Percentiles rank a stretch among this genome's conserved stretches.
Evolutionary conservation across 2,797 vertebrate species (phyloP).

Genomic region (Pteropus rufus): DNA sequence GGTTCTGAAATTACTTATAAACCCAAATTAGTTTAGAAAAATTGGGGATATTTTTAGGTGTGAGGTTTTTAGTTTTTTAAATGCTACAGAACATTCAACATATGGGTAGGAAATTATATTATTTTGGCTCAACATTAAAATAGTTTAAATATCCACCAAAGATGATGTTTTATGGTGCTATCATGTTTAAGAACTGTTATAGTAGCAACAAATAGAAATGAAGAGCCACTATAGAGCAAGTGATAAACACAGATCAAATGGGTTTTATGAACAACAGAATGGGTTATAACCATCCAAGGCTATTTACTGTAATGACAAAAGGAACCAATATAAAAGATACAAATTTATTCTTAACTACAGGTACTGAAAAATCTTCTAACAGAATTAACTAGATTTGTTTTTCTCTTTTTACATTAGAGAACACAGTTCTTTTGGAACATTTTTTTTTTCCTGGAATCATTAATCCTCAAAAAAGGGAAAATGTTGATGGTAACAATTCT

Average conservation of each 20-base stretch:
- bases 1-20: neutral
- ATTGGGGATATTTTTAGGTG: neutral
- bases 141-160: neutral
- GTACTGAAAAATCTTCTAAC: slow-evolving; percentile 19
- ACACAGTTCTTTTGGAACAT: neutral
- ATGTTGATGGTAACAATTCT: neutral
- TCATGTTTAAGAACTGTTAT: neutral
- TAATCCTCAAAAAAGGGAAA: neutral
- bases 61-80: neutral
- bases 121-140: slow-evolving; percentile 40
- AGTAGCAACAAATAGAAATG: slow-evolving; percentile 21
- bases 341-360: slow-evolving; percentile 38
- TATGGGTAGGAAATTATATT: neutral
- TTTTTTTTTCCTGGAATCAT: neutral
- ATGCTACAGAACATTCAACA: neutral
- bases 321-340: slow-evolving; percentile 14
- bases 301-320: slow-evolving; percentile 46
- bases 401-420: neutral
- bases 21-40: neutral
- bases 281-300: neutral
- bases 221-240: neutral
- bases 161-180: neutral
- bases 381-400: neutral
- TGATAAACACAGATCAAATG: slow-evolving; percentile 15
- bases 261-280: neutral